Percentiles rank a stretch among this genome's conserved stretches.
phyloP scores from a whole-genome alignment of 1,140 invertebrate genomes.

The Hypothenemus hampei region DNA sequence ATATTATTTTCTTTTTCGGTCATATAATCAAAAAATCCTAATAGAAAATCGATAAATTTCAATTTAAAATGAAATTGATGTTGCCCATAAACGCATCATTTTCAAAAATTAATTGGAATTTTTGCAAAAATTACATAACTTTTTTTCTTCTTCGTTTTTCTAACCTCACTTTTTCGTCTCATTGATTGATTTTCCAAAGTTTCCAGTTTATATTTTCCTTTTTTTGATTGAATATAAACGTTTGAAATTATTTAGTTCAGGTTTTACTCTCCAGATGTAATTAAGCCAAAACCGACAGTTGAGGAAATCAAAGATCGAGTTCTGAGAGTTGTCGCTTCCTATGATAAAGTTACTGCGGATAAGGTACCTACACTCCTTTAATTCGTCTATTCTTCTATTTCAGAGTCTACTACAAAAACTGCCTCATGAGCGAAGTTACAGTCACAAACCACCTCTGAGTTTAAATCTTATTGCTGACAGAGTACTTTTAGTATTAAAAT shows the following conservation, averaged over 20 bases:
- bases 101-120: neutral
- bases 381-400: constrained; percentile 53
- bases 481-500: constrained; percentile 87
- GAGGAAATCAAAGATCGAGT: constrained; percentile 66
- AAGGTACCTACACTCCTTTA: too few relatives aligned
- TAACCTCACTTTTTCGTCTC: constrained; percentile 35
- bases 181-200: neutral
- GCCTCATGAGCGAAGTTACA: constrained; percentile 63
- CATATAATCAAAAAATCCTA: too few relatives aligned
- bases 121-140: constrained; percentile 35
- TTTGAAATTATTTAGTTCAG: constrained; percentile 34
- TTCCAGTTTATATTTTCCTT: neutral
- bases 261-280: constrained; percentile 40
- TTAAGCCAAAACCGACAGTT: constrained; percentile 43
- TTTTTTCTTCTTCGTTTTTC: too few relatives aligned
- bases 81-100: too few relatives aligned
- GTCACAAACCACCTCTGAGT: constrained; percentile 65
- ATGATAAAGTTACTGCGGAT: constrained; percentile 71
- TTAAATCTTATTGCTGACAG: constrained; percentile 79
- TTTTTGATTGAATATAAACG: neutral
- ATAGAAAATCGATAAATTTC: too few relatives aligned
- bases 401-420: constrained; percentile 56
- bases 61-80: too few relatives aligned
- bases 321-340: constrained; percentile 69
- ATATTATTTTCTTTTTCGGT: too few relatives aligned